Base-by-base conservation (phyloP, 23 tunicate genomes). In the Oikopleura dioica region DNA sequence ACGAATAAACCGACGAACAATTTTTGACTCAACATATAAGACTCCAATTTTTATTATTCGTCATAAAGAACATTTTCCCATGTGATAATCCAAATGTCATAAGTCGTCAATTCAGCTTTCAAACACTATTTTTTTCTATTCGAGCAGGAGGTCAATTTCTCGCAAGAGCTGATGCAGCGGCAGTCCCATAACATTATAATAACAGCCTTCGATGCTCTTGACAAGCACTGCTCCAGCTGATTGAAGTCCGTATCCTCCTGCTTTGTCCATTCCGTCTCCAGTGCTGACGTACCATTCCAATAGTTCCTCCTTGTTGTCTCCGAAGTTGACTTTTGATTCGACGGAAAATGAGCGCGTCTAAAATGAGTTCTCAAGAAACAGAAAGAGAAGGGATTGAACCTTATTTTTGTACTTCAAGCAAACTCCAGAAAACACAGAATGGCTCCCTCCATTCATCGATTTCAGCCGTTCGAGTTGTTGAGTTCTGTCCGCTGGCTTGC, bases 201-300 rank as follows among this genome's bases (percentile, higher is more conserved):
- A 91, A 69, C 82, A 85, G 23, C 97, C 97, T 0, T 80, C 79
- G 21, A 91, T 85, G 35, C 44, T 59, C 68, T 85, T 37, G 36
- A 91, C 97, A 51, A 91, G 67, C 50, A 76, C 36, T 1, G 97
- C 92, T 1, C 97, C 97, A 1, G 77, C 76, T 0, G 92, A 89
- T 69, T 91, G 97, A n/a, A 85, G 85, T 9, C 97, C 97, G 76
- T 91, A 91, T 1, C 92, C 87, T 35, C 97, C 97, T 35, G 97
- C 97, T 78, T 91, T 91, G 80, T 91, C 55, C 9, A 9, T 44
- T 9, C 55, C 55, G 55, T 44, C 55, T 21, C 55, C 55, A 9
- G 55, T 9, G 21, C 21, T 21, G 21, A 44, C 55, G 55, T 44
- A 44, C 55, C 55, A 44, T 44, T 44, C 16, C 21, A 44, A 21